Evolutionary conservation across 2,888 invertebrate species (phyloP), one percentile per base, ranked within the genome.

Genomic region (Bellardia bayeri): DNA sequence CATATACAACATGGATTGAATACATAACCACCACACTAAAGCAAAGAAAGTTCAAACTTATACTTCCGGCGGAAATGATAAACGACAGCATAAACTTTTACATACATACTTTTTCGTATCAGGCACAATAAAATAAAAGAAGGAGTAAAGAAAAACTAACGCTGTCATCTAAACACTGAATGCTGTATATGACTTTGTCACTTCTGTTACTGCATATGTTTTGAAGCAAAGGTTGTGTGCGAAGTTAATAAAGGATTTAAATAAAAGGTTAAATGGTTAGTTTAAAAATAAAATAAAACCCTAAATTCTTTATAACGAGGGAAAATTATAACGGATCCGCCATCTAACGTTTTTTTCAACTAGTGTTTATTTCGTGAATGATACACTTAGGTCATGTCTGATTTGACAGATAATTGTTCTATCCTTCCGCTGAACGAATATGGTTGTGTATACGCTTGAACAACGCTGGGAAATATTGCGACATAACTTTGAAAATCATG

Each of bases 31-130:
- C n/a, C 11, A 64, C 3, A 64, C 40, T 40, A 16, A 40, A 16
- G 64, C 16, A 40, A 40, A 40, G 64, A 64, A 64, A 40, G 40
- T 64, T 64, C 40, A 40, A 40, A 64, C 64, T 40, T 40, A 40
- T 42, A 64, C 64, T 40, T 64, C 63, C 64, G 64, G 8, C 40
- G 64, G 64, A 64, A 42, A 42, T 64, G 64, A 40, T 64, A 64
- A 42, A 64, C n/a, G 40, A 16, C 40, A 64, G 40, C 40, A 64
- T 64, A 40, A 64, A 40, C 64, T 64, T 63, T 63, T 14, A 37
- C n/a, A 54, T 51, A 54, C 51, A 54, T n/a, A 54, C 13, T n/a
- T 54, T 54, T n/a, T n/a, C n/a, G 3, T 45, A 3, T 51, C n/a
- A 13, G n/a, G n/a, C 13, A 56, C 23, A 23, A 51, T 45, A 45